Evolutionary conservation across 2,888 invertebrate species (phyloP), one percentile per base, ranked within the genome.

Genomic region (Lochmaea crataegi): DNA sequence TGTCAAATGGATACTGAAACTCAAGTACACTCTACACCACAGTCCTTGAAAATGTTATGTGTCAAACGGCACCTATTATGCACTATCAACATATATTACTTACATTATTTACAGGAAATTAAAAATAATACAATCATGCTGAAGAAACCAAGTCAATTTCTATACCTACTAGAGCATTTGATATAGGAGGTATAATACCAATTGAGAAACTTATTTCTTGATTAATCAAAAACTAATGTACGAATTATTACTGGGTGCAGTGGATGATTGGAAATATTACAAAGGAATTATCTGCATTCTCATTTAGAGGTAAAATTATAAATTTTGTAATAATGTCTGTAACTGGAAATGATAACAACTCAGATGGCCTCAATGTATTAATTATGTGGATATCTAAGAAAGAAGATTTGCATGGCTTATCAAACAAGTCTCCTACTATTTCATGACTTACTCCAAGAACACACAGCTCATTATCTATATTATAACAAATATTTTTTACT

Each of bases 401-500:
- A 26, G 26, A 26, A 26, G 26, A 26, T 26, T 26, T 26, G 3
- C 26, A 26, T 42, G 42, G 42, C 42, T 72, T 69, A 60, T 65
- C 65, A 68, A 72, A 75, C 22, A 75, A 42, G 51, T 69, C 72
- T 60, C 61, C 63, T 32, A 75, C 60, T 75, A 68, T 72, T 57
- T 68, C 38, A 68, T 65, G 64, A 41, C 48, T 38, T n/a, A 53
- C 32, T 60, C 72, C 75, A 32, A 75, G 22, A 18, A 75, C 53
- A 42, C 61, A 42, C 41, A 75, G 53, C 32, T 75, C 72, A 68
- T 72, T 71, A 51, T 45, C 60, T 41, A 68, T 51, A 68, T 68
- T 45, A 68, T 71, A 68, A 63, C 68, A 75, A 42, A 75, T 57
- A 66, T 72, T 72, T 64, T 72, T 72, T 69, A 75, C 61, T 72